Percentiles rank a stretch among this genome's conserved stretches.
phyloP scores from a whole-genome alignment of 2,888 invertebrate genomes.

The Nephrotoma appendiculata region DNA sequence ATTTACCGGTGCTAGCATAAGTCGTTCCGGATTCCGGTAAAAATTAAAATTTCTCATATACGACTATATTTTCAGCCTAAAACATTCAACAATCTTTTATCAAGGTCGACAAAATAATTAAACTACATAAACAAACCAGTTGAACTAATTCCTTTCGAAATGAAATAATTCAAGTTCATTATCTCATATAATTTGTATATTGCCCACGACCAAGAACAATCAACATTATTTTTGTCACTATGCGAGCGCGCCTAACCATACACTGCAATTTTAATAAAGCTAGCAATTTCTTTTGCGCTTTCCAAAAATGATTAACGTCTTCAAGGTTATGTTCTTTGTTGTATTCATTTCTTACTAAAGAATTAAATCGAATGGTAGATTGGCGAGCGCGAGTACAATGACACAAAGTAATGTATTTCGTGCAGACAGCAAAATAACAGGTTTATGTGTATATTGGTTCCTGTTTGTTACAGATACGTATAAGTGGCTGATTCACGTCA shows the following conservation, averaged over 20 bases:
- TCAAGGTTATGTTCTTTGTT: not conserved
- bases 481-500: not conserved
- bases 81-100: too few species aligned
- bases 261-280: not conserved
- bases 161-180: not conserved
- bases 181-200: not conserved
- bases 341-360: not conserved
- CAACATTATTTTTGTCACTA: not conserved
- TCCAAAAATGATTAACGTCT: not conserved
- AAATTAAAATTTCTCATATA: too few species aligned
- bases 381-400: not conserved
- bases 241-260: not conserved
- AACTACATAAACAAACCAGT: too few species aligned
- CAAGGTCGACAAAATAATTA: too few species aligned
- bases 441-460: not conserved
- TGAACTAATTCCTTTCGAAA: too few species aligned
- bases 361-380: not conserved
- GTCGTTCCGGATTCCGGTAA: too few species aligned
- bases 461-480: not conserved
- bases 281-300: not conserved
- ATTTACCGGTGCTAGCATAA: too few species aligned
- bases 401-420: not conserved
- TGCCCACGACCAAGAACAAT: not conserved
- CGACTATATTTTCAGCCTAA: too few species aligned
- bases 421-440: not conserved